Evolutionary conservation across 2,888 invertebrate species (phyloP), one percentile per base, ranked within the genome.

Genomic region (Actias luna): DNA sequence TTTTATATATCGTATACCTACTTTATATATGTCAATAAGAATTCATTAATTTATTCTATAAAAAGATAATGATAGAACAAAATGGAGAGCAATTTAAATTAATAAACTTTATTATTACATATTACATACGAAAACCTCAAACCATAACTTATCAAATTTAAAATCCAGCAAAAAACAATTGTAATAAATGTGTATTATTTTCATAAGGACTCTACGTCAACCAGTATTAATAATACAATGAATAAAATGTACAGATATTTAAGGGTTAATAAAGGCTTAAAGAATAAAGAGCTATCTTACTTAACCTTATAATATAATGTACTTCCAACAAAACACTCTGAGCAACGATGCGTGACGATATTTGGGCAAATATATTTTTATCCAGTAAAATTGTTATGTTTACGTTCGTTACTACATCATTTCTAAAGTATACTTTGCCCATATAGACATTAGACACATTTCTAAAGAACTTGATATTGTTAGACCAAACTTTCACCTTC

Each of bases 261-360:
- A 16, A 16, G 14, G n/a, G 16, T n/a, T 42, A 42, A 46, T 22
- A 5, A 22, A 10, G 8, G 22, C 22, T 46, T 22, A 46, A 22
- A 46, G 18, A 18, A 46, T 46, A 22, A 58, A 58, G 22, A 36
- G 29, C 7, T 36, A 36, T 35, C 33, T 36, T 33, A 16, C 18
- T 33, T 36, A 36, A 22, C 35, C 36, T 46, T 22, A 46, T 46
- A 60, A 60, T 60, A 46, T 16, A 22, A 33, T 60, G 22, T 31
- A 46, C 18, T n/a, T 22, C 33, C 12, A 18, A 46, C 18, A 42
- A 33, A 46, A 22, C 33, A 18, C 31, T 31, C 33, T 50, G 22
- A 69, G 71, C 78, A 76, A 69, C 73, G 67, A 70, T 67, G 68
- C 77, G 74, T 74, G 65, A 75, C 75, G 75, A 71, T 76, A 73